Base-by-base conservation (phyloP, 1,140 invertebrate genomes). In the Sipha flava region DNA sequence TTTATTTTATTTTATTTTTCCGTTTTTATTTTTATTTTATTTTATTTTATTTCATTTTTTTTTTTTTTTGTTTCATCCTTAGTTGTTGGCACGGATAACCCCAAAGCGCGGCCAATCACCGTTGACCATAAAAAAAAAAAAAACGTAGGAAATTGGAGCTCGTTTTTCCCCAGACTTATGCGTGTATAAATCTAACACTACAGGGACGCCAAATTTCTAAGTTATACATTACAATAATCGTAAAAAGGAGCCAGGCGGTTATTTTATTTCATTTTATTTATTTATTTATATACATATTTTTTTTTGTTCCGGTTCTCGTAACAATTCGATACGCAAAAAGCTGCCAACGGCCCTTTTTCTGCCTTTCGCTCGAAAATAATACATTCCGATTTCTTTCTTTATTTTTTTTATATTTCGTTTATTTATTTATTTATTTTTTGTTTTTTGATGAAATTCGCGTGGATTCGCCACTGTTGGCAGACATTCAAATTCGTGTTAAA, bases 181-280 rank as follows among this genome's bases (percentile, higher is more conserved):
- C 31, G 52, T 77, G n/a, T 77, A 77, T 43, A 57, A 77, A 75
- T 75, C 72, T 59, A 77, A 59, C 70, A 57, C 70, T 52, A 54
- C 73, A 23, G 49, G 31, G 73, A 77, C 73, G 73, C 73, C 73
- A 77, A 77, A 77, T 77, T 59, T 77, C 52, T 77, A 77, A 77
- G 49, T 77, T 77, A 77, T 77, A 77, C 52, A 43, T 59, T 75
- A 77, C 73, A 57, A 77, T 57, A 77, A 77, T 77, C 73, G 73
- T 77, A 77, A 77, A 59, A 77, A 77, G 47, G 52, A 59, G 34
- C 73, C 73, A 26, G 72, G 29, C 72, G 49, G 72, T 73, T 49
- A 52, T 52, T 52, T 72, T 64, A 62, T 37, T 62, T 54, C 1
- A 26, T 26, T 26, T 49, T 64, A 34, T 73, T 73, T 18, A n/a